Evolutionary conservation across 2,113 vertebrate genomes (phyloP).

Genomic region (Brachirus orientalis): DNA sequence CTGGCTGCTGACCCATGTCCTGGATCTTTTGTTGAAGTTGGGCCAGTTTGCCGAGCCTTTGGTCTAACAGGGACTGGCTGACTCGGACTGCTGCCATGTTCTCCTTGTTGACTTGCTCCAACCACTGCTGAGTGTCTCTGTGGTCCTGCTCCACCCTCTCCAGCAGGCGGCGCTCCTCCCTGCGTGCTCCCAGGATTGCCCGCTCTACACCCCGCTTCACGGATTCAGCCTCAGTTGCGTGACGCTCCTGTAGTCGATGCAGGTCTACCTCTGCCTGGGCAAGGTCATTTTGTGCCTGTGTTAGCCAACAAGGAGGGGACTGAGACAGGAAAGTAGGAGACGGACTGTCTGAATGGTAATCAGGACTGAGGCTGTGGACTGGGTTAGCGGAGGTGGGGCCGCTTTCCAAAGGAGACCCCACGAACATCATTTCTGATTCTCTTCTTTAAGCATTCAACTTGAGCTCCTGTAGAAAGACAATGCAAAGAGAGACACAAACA

Average conservation of each 20-base stretch:
- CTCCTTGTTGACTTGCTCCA: constrained; percentile 78
- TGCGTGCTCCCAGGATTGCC: constrained; percentile 73
- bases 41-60: constrained; percentile 66
- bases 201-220: constrained; percentile 74
- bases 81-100: constrained; percentile 73
- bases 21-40: constrained; percentile 68
- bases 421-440: constrained; percentile 50
- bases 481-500: neutral
- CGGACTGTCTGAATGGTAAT: constrained; percentile 31
- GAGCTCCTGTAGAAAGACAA: constrained; percentile 36
- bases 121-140: constrained; percentile 68
- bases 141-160: constrained; percentile 83
- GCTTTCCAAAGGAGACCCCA: constrained; percentile 48
- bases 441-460: constrained; percentile 7
- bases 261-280: constrained; percentile 70
- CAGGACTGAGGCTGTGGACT: constrained; percentile 30
- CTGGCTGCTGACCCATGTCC: constrained; percentile 24
- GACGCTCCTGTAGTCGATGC: constrained; percentile 60
- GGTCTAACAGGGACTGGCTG: constrained; percentile 72
- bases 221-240: constrained; percentile 59
- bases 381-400: constrained; percentile 46
- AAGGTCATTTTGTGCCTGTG: constrained; percentile 71
- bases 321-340: constrained; percentile 14
- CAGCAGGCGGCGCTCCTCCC: constrained; percentile 77
- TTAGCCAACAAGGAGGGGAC: constrained; percentile 67